Evolutionary conservation across 2,888 invertebrate genomes (phyloP), one percentile per base, ranked within the genome.

Genomic region (Autographa gamma): DNA sequence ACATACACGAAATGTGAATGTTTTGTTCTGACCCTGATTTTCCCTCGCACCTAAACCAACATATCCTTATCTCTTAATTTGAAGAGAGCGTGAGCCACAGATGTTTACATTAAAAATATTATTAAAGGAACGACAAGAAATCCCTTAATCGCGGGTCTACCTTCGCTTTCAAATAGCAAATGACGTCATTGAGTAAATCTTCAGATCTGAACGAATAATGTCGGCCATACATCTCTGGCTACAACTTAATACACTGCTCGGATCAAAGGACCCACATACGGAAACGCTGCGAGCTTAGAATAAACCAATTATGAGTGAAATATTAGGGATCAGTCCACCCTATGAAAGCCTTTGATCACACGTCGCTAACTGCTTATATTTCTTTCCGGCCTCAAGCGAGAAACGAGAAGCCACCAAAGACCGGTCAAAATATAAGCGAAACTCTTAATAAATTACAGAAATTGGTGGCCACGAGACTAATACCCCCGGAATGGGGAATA

Each of bases 231-330:
- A 90, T 95, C 95, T 94, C 90, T 79, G 82, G 90, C 88, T 89
- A 91, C 93, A 93, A 91, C 91, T 91, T 95, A 95, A 95, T 95
- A 94, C 94, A 95, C 89, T 92, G 91, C 88, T 84, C 91, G 94
- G 95, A 95, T 95, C 95, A 95, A 95, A 95, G 93, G 91, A 87
- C 85, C 88, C 91, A 92, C 92, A 93, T 90, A 94, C 93, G 95
- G 94, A 92, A 93, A 91, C 91, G 89, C 91, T 90, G 89, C 87
- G 82, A 94, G 95, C 95, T 95, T 95, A 95, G 95, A 93, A 94
- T 95, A 95, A 95, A 95, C 95, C 95, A 95, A 95, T 95, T 95
- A 95, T 95, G 94, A 95, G 94, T 93, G 95, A 95, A 95, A 95
- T 95, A 95, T 95, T 95, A 95, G 95, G 95, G 95, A 95, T 95